Percentiles rank a stretch among this genome's conserved stretches.
phyloP scores from a whole-genome alignment of 2,888 invertebrate species.

The Cosmia trapezina region DNA sequence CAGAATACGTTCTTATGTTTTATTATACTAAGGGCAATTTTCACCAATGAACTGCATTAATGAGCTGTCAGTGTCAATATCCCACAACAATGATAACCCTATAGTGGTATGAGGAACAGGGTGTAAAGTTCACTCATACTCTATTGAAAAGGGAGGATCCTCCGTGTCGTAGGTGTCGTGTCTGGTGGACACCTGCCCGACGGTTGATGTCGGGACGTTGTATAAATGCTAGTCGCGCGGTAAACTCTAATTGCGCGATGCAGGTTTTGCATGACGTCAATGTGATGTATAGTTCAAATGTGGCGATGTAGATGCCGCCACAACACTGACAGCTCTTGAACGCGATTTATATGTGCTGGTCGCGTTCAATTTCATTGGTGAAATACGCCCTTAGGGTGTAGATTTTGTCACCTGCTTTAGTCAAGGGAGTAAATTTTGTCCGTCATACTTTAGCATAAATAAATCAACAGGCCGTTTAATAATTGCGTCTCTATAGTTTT shows the following conservation, averaged over 20 bases:
- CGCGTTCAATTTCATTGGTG: not conserved
- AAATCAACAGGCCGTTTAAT: not conserved
- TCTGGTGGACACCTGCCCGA: too few species aligned
- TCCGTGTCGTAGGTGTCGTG: too few species aligned
- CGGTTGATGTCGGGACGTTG: too few species aligned
- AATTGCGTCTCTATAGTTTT: slow-evolving; percentile 14
- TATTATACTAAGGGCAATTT: not conserved
- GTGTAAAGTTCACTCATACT: too few species aligned
- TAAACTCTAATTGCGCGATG: too few species aligned
- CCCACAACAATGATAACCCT: not conserved
- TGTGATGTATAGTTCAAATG: too few species aligned
- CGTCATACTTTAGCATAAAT: not conserved
- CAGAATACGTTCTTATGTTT: not conserved
- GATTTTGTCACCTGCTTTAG: not conserved
- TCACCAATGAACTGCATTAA: not conserved
- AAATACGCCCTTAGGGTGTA: not conserved
- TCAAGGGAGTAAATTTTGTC: not conserved
- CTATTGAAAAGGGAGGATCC: too few species aligned
- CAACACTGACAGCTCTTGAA: not conserved
- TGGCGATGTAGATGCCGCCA: too few species aligned
- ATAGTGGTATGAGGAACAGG: too few species aligned
- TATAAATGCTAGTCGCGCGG: too few species aligned
- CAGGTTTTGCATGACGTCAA: too few species aligned
- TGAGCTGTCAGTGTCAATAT: not conserved
- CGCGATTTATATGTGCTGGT: not conserved